These are phyloP conservation scores for Meganola albula DNA, from an alignment of 2,888 invertebrate species.

Conservation along the genomic window DNA sequence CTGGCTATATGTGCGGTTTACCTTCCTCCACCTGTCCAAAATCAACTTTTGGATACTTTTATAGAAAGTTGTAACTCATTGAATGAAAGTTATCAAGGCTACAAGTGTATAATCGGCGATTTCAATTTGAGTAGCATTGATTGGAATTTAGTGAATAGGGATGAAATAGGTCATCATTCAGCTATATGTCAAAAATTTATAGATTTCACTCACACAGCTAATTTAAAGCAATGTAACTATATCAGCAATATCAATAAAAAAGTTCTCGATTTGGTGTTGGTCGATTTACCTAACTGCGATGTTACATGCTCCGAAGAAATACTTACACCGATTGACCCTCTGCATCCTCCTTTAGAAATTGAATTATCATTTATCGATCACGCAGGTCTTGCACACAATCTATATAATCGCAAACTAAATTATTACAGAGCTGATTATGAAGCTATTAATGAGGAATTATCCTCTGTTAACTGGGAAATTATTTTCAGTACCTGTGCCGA, in stretches of 20 bases:
- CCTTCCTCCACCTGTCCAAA: slow-evolving; percentile 4
- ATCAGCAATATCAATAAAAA: slow-evolving; percentile 3
- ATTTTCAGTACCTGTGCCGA: neutral
- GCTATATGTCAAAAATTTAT: neutral
- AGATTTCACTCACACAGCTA: slow-evolving; percentile 2
- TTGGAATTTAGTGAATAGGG: neutral
- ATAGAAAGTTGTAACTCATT: slow-evolving; percentile 2
- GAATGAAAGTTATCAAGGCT: neutral
- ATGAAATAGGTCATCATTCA: neutral
- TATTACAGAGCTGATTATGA: neutral
- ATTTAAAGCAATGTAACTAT: slow-evolving; percentile 1
- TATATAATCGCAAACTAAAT: neutral
- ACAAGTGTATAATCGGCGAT: slow-evolving; percentile 3
- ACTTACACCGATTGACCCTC: neutral
- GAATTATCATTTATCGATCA: neutral
- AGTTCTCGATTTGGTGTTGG: slow-evolving; percentile 6
- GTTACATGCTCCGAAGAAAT: neutral
- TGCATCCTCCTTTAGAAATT: neutral
- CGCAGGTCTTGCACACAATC: neutral
- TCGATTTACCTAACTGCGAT: neutral
- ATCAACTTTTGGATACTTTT: neutral
- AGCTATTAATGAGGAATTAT: neutral
- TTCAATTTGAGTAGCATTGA: slow-evolving; percentile 5
- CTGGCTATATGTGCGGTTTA: slow-evolving; percentile 4
- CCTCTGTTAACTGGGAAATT: neutral